phyloP scores from a whole-genome alignment of 2,797 vertebrate genomes.

The Labroides dimidiatus region DNA sequence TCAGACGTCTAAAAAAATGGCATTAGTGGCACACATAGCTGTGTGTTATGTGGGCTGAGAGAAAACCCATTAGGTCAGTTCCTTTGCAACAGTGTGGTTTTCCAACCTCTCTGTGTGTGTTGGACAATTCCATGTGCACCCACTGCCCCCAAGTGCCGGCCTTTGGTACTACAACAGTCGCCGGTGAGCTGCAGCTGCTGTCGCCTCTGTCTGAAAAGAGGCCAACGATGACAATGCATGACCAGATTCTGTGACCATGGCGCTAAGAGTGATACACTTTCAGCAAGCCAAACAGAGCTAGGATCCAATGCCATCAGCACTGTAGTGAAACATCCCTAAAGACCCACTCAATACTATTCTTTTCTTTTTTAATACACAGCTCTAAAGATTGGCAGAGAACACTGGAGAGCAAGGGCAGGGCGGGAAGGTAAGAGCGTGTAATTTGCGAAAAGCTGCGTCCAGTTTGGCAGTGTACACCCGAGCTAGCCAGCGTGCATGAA shows the following conservation, averaged over 20 bases:
- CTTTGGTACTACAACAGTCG: conserved; percentile 61
- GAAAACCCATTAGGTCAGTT: conserved; percentile 80
- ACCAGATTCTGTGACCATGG: conserved; percentile 40
- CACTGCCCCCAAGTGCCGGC: conserved; percentile 84
- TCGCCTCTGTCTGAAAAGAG: conserved; percentile 23
- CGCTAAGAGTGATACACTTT: conserved; percentile 19
- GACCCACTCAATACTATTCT: conserved; percentile 13
- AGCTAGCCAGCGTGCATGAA: conserved; percentile 19
- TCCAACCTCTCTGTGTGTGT: conserved; percentile 45
- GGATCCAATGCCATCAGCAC: conserved; percentile 26
- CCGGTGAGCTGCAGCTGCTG: conserved; percentile 48
- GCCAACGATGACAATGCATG: conserved; percentile 37
- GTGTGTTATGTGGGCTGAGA: conserved; percentile 59
- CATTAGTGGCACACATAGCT: conserved; percentile 69
- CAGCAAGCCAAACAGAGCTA: conserved; percentile 36
- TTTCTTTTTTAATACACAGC: conserved; percentile 33
- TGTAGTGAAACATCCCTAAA: conserved; percentile 47
- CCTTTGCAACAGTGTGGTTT: conserved; percentile 79
- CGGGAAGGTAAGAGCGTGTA: conserved; percentile 13
- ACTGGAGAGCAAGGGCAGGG: conserved; percentile 9
- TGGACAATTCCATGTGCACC: conserved; percentile 63
- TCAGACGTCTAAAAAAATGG: conserved; percentile 75
- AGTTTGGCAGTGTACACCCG: conserved; percentile 31
- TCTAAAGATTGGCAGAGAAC: conserved; percentile 29
- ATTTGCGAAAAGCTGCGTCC: conserved; percentile 38